Evolutionary conservation across 2,113 vertebrate species (phyloP).

Genomic region (Furnarius figulus): DNA sequence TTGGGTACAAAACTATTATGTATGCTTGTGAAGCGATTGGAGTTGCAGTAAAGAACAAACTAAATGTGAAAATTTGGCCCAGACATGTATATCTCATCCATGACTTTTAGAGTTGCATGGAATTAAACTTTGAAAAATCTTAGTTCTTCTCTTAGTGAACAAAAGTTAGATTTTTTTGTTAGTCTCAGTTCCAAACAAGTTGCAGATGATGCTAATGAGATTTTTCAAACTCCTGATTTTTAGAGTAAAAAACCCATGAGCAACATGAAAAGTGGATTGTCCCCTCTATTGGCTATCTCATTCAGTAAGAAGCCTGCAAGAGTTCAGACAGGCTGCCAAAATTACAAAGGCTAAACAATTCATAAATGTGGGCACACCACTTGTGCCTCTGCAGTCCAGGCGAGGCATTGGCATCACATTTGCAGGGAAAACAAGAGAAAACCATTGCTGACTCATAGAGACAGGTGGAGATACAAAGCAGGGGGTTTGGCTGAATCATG

Average conservation of each 20-base stretch:
- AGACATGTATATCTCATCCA: neutral
- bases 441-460: conserved; percentile 35
- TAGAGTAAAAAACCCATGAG: neutral
- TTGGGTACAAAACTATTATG: neutral
- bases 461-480: conserved; percentile 53
- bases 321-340: neutral
- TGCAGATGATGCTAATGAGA: neutral
- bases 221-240: neutral
- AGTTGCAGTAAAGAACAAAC: neutral
- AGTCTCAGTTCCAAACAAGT: neutral
- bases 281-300: neutral
- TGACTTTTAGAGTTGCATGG: neutral
- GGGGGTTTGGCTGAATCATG: neutral
- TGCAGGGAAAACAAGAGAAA: neutral
- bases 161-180: neutral
- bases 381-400: neutral
- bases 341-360: neutral
- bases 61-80: neutral
- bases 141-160: neutral
- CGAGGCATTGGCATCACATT: neutral
- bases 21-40: neutral
- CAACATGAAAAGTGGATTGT: neutral
- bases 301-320: neutral
- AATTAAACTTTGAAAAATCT: neutral
- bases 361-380: neutral